Conservation (phyloP, 1,140 invertebrate genomes). For the Tigriopus japonicus region DNA sequence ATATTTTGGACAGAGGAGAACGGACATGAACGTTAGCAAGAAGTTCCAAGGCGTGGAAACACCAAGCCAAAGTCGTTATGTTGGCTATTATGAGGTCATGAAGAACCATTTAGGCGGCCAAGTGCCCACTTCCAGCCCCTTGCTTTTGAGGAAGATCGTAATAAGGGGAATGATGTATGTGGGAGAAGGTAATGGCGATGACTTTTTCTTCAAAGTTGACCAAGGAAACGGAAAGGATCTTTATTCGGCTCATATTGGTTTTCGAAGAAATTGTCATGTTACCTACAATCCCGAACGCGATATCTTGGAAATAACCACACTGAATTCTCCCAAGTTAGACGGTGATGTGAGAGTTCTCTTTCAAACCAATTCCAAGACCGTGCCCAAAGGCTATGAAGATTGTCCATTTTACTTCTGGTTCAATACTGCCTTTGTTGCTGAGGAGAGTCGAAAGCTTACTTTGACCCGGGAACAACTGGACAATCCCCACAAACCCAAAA, state of each 20-base stretch:
- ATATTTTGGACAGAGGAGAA: constrained; percentile 35
- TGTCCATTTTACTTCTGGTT: constrained; percentile 39
- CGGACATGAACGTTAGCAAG: constrained; percentile 30
- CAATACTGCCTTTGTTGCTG: constrained; percentile 32
- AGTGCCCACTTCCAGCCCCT: constrained; percentile 24
- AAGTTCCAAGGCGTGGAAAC: constrained; percentile 38
- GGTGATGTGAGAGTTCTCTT: constrained; percentile 31
- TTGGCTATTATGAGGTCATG: constrained; percentile 33
- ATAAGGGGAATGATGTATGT: constrained; percentile 25
- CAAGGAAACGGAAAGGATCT: constrained; percentile 23
- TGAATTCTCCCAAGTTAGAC: constrained; percentile 24
- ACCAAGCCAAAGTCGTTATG: constrained; percentile 29
- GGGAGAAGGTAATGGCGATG: constrained; percentile 31
- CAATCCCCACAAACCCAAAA: constrained; percentile 35
- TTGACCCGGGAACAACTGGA: constrained; percentile 30
- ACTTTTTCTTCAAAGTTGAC: constrained; percentile 27
- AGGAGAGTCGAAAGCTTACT: constrained; percentile 24
- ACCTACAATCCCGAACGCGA: constrained; percentile 15
- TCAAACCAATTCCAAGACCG: constrained; percentile 24
- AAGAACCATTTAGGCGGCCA: constrained; percentile 25
- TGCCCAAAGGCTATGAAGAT: constrained; percentile 34
- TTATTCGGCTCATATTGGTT: constrained; percentile 27
- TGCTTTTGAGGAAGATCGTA: constrained; percentile 26
- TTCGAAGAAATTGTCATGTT: constrained; percentile 29
- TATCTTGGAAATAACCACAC: background rate